Conservation (phyloP, 2,113 vertebrate species). For the Dicrurus megarhynchus region DNA sequence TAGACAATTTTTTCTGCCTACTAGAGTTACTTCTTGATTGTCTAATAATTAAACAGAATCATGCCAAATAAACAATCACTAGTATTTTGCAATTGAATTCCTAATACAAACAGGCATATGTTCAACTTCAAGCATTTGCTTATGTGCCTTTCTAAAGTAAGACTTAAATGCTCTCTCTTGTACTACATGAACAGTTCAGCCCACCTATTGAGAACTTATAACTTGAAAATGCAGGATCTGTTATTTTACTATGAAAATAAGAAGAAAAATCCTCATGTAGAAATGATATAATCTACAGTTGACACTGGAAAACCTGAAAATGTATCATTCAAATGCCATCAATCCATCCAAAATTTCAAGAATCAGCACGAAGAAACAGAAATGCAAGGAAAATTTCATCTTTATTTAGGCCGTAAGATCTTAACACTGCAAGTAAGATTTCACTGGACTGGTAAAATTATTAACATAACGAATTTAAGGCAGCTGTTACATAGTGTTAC, state of each 20-base stretch:
- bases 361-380: not conserved
- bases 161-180: not conserved
- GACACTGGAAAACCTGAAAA: not conserved
- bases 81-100: conserved; percentile 3
- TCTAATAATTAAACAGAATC: not conserved
- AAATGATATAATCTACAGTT: not conserved
- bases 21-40: not conserved
- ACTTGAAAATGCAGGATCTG: not conserved
- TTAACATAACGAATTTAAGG: conserved; percentile 43
- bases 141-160: not conserved
- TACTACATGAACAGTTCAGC: not conserved
- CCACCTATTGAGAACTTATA: not conserved
- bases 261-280: not conserved
- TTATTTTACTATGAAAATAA: not conserved
- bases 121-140: not conserved
- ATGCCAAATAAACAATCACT: not conserved
- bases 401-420: conserved; percentile 63
- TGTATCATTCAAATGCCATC: not conserved
- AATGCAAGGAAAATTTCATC: not conserved
- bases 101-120: not conserved
- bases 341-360: not conserved
- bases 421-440: conserved; percentile 7
- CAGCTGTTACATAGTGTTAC: conserved; percentile 34
- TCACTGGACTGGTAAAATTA: conserved; percentile 17
- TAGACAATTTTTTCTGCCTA: not conserved